These are phyloP conservation scores for Deilephila porcellus DNA, from an alignment of 2,888 invertebrate species.

Conservation along the genomic window DNA sequence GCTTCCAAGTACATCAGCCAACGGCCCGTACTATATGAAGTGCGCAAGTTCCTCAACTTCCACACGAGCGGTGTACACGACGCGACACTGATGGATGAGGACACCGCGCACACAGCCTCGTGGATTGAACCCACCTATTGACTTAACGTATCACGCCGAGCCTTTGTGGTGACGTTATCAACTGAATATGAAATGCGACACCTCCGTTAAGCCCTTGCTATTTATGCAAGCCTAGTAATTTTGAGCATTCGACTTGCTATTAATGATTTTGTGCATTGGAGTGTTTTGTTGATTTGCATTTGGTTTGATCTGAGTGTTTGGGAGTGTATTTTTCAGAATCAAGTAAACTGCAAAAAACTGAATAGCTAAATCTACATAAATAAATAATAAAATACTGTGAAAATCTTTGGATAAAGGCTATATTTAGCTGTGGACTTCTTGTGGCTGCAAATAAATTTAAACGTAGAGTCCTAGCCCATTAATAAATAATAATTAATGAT, in stretches of 20 bases:
- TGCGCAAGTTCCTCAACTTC: constrained; percentile 40
- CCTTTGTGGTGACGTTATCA: constrained; percentile 34
- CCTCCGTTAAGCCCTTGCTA: constrained; percentile 13
- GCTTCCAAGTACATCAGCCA: background rate
- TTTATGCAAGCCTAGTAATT: background rate
- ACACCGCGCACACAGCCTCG: constrained; percentile 39
- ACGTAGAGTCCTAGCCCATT: background rate
- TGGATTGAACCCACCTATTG: constrained; percentile 51
- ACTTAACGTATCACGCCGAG: constrained; percentile 44
- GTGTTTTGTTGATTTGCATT: no score
- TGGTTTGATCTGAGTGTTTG: no score
- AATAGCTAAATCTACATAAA: no score
- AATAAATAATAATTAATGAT: no score
- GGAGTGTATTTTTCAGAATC: no score
- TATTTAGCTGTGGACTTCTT: background rate
- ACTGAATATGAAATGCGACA: constrained; percentile 33
- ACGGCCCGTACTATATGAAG: background rate
- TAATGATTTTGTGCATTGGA: background rate
- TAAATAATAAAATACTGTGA: no score
- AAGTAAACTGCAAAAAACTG: no score
- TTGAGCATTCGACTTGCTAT: background rate
- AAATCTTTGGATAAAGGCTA: no score
- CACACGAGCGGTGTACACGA: constrained; percentile 41
- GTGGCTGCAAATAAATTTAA: background rate
- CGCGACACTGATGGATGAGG: constrained; percentile 48